These are phyloP conservation scores for Pachymerium ferrugineum DNA, from an alignment of 2,888 invertebrate species.

Conservation along the genomic window DNA sequence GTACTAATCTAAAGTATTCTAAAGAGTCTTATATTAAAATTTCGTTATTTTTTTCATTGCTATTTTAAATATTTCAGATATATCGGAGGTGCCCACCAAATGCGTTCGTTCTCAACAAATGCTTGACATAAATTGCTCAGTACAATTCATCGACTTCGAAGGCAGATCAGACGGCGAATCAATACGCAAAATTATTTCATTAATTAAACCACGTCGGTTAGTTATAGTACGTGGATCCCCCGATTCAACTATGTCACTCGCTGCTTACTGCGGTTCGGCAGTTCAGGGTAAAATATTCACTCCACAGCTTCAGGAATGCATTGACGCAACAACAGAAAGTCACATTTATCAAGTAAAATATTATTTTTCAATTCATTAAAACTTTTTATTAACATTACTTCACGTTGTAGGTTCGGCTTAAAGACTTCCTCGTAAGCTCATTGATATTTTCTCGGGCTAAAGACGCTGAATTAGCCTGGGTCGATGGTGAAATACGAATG, in stretches of 20 bases:
- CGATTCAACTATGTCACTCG: slow-evolving; percentile 64
- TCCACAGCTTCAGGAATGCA: slow-evolving; percentile 63
- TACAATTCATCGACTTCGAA: slow-evolving; percentile 95
- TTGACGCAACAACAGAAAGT: slow-evolving; percentile 96
- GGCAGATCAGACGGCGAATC: slow-evolving; percentile 65
- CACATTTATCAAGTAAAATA: slow-evolving; percentile 97
- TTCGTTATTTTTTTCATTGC: not conserved
- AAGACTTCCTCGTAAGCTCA: slow-evolving; percentile 82
- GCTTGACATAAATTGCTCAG: slow-evolving; percentile 72
- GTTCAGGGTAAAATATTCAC: slow-evolving; percentile 67
- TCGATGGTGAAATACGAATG: slow-evolving; percentile 66
- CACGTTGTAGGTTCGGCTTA: slow-evolving; percentile 68
- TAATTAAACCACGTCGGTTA: slow-evolving; percentile 70
- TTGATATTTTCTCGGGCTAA: slow-evolving; percentile 76
- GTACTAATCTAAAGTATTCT: slow-evolving; percentile 40
- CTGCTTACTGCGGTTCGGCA: slow-evolving; percentile 60
- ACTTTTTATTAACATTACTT: slow-evolving; percentile 1
- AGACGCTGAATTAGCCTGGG: slow-evolving; percentile 94
- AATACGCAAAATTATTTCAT: slow-evolving; percentile 62
- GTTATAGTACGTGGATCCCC: slow-evolving; percentile 68
- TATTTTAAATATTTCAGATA: slow-evolving; percentile 42
- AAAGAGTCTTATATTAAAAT: too few relatives aligned
- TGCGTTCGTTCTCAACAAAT: slow-evolving; percentile 69
- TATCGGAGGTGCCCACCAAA: slow-evolving; percentile 81
- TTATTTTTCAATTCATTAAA: too few relatives aligned